Evolutionary conservation across 2,888 invertebrate species (phyloP), one percentile per base, ranked within the genome.

Genomic region (Cataglyphis albicans): DNA sequence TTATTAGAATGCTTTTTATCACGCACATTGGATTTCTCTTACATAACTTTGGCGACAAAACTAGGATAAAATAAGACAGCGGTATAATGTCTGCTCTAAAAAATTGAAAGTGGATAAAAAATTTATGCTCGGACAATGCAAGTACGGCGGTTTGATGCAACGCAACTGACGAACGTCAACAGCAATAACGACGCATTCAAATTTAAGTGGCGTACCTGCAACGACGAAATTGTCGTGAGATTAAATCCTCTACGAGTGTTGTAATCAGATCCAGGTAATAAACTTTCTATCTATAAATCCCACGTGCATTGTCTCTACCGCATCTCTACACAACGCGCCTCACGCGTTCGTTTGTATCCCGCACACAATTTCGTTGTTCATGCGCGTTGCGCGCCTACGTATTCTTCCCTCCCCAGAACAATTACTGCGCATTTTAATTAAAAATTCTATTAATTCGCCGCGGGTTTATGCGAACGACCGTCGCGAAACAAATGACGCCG

Each of bases 401-500:
- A 86, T 83, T 85, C 84, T 85, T 83, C 84, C 65, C 83, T 75
- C 32, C 82, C 86, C 87, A 25, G 87, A 81, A 90, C 90, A 91
- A 93, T 93, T 92, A 92, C 90, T 84, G 88, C 73, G 91, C 88
- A 88, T 90, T 93, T 93, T 92, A 93, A 93, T 93, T 92, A 93
- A 93, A 93, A 93, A 93, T 93, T 92, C 91, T 91, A 93, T 93
- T 93, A 93, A 93, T 93, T 91, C 90, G 84, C 86, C 35, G 70
- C 68, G 63, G 76, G 59, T 81, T 74, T 72, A 59, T 41, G 70
- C 67, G 59, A 73, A 64, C 76, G 57, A 84, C 84, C 87, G 88
- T 84, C 78, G 21, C 73, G 82, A 87, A 82, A 81, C 81, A 84
- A 84, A 82, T 76, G 81, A 52, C 81, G 82, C 67, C 82, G 74